phyloP scores from a whole-genome alignment of 2,888 invertebrate genomes.

The Chelonus formosanus region DNA sequence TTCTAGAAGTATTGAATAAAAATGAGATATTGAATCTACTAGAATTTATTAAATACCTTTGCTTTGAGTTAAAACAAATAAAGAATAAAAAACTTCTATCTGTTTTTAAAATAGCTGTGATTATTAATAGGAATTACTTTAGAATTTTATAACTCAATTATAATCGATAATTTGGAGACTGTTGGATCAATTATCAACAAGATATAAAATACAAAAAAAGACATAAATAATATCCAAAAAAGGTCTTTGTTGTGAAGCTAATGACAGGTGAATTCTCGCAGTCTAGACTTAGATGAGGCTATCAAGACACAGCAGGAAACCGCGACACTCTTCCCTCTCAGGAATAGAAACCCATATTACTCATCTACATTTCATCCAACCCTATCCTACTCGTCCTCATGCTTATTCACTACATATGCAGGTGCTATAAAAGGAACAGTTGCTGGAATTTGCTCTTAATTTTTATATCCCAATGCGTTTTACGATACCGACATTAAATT shows the following conservation, averaged over 20 bases:
- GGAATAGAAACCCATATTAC: slow-evolving; percentile 58
- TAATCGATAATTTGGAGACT: not conserved
- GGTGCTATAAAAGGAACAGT: slow-evolving; percentile 25
- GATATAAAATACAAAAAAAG: too few relatives aligned
- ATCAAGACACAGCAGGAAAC: slow-evolving; percentile 63
- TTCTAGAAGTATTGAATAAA: too few relatives aligned
- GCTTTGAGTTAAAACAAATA: not conserved
- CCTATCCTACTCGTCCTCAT: slow-evolving; percentile 37
- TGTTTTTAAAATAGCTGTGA: too few relatives aligned
- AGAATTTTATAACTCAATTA: not conserved
- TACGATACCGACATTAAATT: slow-evolving; percentile 63
- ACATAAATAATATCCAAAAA: too few relatives aligned
- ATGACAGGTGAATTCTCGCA: not conserved
- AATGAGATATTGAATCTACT: too few relatives aligned
- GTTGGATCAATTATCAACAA: too few relatives aligned
- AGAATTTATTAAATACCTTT: too few relatives aligned
- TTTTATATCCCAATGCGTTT: slow-evolving; percentile 63
- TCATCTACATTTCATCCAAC: slow-evolving; percentile 60
- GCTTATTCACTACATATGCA: slow-evolving; percentile 24
- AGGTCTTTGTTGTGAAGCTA: too few relatives aligned
- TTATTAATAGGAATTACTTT: slow-evolving; percentile 1
- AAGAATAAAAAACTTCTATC: slow-evolving; percentile 6
- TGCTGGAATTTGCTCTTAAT: slow-evolving; percentile 51
- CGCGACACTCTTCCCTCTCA: slow-evolving; percentile 61
- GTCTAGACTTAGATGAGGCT: slow-evolving; percentile 61